phyloP scores from a whole-genome alignment of 2,888 invertebrate species.

The Leptinotarsa haldemani region DNA sequence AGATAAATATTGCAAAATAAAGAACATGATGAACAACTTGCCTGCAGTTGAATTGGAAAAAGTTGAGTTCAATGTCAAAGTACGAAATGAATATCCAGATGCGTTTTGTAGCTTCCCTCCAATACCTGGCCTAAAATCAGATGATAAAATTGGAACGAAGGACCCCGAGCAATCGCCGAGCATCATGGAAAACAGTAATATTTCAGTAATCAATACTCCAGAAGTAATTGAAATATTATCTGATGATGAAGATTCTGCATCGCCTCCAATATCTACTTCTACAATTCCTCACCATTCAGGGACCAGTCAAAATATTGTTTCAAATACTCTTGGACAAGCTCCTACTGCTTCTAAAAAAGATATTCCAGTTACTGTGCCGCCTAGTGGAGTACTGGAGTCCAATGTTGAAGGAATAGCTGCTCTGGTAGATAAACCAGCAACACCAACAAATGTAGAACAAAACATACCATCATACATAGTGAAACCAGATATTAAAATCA shows the following conservation, averaged over 20 bases:
- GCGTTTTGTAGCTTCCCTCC: conserved; percentile 40
- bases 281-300: not conserved
- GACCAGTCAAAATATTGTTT: not conserved
- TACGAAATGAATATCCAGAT: conserved; percentile 42
- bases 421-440: not conserved
- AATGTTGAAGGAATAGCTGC: not conserved
- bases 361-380: not conserved
- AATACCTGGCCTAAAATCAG: conserved; percentile 3
- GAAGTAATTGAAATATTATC: conserved; percentile 39
- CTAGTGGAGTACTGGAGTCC: too few species aligned
- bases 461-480: conserved; percentile 32
- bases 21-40: conserved; percentile 44
- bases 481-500: conserved; percentile 43
- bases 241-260: conserved; percentile 36
- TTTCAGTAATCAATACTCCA: not conserved
- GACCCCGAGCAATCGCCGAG: not conserved
- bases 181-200: not conserved
- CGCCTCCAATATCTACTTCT: not conserved
- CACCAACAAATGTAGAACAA: not conserved
- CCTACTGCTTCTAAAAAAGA: not conserved
- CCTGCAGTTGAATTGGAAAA: conserved; percentile 45
- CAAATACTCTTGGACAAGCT: not conserved
- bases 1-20: conserved; percentile 44
- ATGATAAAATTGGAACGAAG: not conserved
- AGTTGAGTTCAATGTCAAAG: conserved; percentile 44